Percentiles rank a stretch among this genome's conserved stretches.
These are phyloP conservation scores for Megaleporinus macrocephalus DNA, from an alignment of 2,113 vertebrate species.

Conservation along the genomic window DNA sequence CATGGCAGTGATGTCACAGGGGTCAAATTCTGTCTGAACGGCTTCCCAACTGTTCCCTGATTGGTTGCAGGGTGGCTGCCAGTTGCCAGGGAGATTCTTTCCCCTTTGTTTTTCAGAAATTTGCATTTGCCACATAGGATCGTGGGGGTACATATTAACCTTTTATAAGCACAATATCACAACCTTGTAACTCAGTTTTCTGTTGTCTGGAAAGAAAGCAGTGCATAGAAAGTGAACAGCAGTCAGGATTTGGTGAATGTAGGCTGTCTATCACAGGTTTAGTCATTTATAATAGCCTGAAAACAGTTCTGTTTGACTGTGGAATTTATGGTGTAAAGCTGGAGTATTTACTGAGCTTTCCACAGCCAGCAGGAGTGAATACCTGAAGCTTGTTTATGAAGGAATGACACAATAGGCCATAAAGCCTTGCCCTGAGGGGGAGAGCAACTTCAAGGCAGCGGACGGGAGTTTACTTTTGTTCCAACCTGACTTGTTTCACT, in stretches of 20 bases:
- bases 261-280: background rate
- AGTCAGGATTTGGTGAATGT: too few species aligned
- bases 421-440: conserved; percentile 20
- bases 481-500: background rate
- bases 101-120: conserved; percentile 19
- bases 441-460: conserved; percentile 7
- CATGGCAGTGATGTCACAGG: conserved; percentile 51
- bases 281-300: too few species aligned
- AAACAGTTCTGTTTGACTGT: background rate
- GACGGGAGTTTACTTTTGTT: background rate
- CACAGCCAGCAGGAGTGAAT: background rate
- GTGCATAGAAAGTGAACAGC: too few species aligned
- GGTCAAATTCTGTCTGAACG: conserved; percentile 48
- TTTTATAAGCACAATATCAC: background rate
- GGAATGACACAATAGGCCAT: background rate
- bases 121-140: conserved; percentile 24
- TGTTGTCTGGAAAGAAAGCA: background rate
- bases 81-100: conserved; percentile 49
- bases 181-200: background rate
- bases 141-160: background rate
- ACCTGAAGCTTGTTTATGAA: background rate
- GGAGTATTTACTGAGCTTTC: background rate
- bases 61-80: conserved; percentile 32
- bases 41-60: conserved; percentile 40
- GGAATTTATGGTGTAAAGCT: background rate